Percentiles rank a stretch among this genome's conserved stretches.
These are phyloP conservation scores for Cryptoprocta ferox DNA, from an alignment of 2,797 vertebrate genomes.

Conservation along the genomic window DNA sequence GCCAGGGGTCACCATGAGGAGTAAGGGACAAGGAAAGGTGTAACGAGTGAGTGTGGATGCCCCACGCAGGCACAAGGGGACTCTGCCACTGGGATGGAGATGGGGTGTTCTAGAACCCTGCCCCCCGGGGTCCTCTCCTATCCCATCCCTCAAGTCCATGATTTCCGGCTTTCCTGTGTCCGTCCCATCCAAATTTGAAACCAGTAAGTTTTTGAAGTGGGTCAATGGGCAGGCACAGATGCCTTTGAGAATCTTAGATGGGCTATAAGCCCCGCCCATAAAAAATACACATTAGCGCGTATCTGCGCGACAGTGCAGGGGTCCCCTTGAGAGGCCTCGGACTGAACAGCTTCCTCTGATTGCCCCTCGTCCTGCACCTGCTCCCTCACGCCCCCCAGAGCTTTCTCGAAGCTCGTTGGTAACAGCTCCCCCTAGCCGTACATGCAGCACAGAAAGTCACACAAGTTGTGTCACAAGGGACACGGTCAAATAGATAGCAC, in stretches of 20 bases:
- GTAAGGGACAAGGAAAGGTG: background rate
- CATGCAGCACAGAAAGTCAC: background rate
- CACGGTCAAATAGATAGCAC: background rate
- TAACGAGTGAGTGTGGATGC: background rate
- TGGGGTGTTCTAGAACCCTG: background rate
- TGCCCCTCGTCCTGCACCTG: background rate
- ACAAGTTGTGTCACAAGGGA: background rate
- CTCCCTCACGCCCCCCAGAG: background rate
- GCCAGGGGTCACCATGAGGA: background rate
- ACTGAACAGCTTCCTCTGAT: background rate
- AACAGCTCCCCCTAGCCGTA: background rate
- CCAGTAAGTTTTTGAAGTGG: background rate
- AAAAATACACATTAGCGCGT: background rate
- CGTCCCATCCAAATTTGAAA: background rate
- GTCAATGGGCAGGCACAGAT: no score
- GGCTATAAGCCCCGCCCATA: background rate
- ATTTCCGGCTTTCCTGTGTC: background rate
- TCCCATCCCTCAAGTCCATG: background rate
- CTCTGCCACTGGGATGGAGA: background rate
- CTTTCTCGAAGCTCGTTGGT: background rate
- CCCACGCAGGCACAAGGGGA: background rate
- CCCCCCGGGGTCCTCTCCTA: background rate
- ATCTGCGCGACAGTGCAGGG: background rate
- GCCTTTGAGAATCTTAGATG: background rate
- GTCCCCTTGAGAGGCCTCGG: background rate